A percentile compares a stretch with the other conserved stretches of the same genome.
phyloP scores from a whole-genome alignment of 2,888 invertebrate genomes.

The Crocallis elinguaria region DNA sequence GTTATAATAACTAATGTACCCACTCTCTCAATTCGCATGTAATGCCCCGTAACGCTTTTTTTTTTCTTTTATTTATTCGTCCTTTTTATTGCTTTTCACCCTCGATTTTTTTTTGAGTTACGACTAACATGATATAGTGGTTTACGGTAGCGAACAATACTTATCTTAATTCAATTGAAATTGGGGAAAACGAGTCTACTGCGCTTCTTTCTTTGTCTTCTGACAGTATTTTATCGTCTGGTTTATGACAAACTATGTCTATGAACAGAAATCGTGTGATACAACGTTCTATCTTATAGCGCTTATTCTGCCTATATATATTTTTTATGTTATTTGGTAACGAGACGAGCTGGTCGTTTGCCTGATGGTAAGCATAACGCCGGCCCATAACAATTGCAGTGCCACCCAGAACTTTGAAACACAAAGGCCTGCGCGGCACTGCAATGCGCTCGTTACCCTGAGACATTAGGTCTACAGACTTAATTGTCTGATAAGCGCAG shows the following conservation, averaged over 20 bases:
- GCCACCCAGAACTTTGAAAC: too few species aligned
- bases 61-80: slow-evolving; percentile 74
- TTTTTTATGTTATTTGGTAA: too few species aligned
- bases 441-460: too few species aligned
- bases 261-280: too few species aligned
- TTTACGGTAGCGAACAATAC: slow-evolving; percentile 25
- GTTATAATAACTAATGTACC: slow-evolving; percentile 86
- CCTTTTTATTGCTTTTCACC: slow-evolving; percentile 67
- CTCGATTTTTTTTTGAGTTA: slow-evolving; percentile 53
- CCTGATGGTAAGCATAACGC: too few species aligned
- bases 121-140: slow-evolving; percentile 44
- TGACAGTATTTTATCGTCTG: background rate
- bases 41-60: slow-evolving; percentile 74
- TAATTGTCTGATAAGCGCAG: too few species aligned
- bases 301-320: too few species aligned
- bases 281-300: too few species aligned
- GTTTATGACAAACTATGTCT: background rate
- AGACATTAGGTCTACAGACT: too few species aligned
- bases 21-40: slow-evolving; percentile 82
- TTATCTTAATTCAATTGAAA: slow-evolving; percentile 7
- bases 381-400: too few species aligned
- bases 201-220: background rate
- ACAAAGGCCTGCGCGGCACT: too few species aligned
- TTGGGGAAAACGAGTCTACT: background rate
- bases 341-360: too few species aligned